Conservation (phyloP, 2,113 vertebrate species). For the Nicator chloris region DNA sequence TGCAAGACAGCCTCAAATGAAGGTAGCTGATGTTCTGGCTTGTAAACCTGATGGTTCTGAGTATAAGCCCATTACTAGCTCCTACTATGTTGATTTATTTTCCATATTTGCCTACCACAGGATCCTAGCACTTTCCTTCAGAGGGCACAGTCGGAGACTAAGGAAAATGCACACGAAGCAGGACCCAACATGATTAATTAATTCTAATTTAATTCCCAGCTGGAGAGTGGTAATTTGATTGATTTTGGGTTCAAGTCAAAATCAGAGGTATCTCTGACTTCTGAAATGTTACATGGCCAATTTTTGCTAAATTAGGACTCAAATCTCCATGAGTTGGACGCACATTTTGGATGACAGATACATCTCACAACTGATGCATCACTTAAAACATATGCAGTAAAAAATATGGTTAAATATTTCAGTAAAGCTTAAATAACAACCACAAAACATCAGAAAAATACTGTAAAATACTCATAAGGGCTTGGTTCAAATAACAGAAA, state of each 20-base stretch:
- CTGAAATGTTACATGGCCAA: not conserved
- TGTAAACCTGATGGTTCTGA: not conserved
- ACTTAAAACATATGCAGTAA: not conserved
- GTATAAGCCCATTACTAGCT: not conserved
- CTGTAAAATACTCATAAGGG: not conserved
- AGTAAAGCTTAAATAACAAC: not conserved
- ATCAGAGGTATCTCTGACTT: not conserved
- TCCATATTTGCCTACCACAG: not conserved
- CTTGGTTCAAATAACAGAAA: not conserved
- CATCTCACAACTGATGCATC: not conserved
- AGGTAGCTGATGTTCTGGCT: not conserved
- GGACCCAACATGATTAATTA: not conserved
- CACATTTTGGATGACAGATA: not conserved
- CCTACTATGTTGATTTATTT: not conserved
- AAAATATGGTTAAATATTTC: not conserved
- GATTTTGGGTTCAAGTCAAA: not conserved
- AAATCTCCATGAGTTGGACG: not conserved
- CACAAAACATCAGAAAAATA: not conserved
- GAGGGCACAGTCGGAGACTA: not conserved
- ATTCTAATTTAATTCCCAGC: not conserved
- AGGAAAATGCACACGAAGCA: not conserved
- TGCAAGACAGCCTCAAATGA: not conserved
- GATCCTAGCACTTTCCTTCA: not conserved
- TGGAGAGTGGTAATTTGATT: not conserved
- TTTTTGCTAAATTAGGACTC: not conserved